These are phyloP conservation scores for Arge pagana DNA, from an alignment of 2,888 invertebrate species.

Conservation along the genomic window DNA sequence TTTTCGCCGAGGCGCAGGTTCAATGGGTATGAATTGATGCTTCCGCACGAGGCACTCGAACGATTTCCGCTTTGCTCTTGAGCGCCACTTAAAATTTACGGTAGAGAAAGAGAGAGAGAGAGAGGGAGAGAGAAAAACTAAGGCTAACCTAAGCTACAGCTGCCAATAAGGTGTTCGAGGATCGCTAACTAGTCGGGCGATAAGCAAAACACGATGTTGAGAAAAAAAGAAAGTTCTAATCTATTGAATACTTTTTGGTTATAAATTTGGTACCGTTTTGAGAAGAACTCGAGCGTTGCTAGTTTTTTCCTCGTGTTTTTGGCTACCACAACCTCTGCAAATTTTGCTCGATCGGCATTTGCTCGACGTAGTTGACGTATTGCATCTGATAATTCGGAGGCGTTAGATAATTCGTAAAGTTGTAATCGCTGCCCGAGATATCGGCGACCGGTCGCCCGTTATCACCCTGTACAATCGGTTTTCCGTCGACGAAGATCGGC, in stretches of 20 bases:
- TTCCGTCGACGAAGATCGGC: constrained; percentile 31
- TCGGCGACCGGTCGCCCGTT: constrained; percentile 42
- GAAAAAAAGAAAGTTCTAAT: constrained; percentile 4
- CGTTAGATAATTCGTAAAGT: constrained; percentile 44
- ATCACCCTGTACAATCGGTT: constrained; percentile 36
- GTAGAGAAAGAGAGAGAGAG: no score
- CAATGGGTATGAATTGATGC: constrained; percentile 29
- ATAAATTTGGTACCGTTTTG: neutral
- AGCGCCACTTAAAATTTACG: constrained; percentile 34
- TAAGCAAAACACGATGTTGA: no score
- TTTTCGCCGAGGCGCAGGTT: constrained; percentile 19
- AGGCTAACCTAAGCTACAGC: constrained; percentile 32
- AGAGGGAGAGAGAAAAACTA: constrained; percentile 29
- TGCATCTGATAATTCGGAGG: constrained; percentile 50
- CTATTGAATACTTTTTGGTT: constrained; percentile 25
- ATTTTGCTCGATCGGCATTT: constrained; percentile 47
- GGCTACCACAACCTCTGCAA: constrained; percentile 51
- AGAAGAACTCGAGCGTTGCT: neutral
- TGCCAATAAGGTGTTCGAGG: constrained; percentile 30
- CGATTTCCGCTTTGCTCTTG: constrained; percentile 43
- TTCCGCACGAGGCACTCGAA: constrained; percentile 46
- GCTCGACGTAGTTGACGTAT: constrained; percentile 52
- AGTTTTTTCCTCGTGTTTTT: neutral
- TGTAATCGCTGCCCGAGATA: constrained; percentile 42
- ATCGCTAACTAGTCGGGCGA: constrained; percentile 23